Evolutionary conservation across 1,140 invertebrate species (phyloP).

Genomic region (Arion vulgaris): DNA sequence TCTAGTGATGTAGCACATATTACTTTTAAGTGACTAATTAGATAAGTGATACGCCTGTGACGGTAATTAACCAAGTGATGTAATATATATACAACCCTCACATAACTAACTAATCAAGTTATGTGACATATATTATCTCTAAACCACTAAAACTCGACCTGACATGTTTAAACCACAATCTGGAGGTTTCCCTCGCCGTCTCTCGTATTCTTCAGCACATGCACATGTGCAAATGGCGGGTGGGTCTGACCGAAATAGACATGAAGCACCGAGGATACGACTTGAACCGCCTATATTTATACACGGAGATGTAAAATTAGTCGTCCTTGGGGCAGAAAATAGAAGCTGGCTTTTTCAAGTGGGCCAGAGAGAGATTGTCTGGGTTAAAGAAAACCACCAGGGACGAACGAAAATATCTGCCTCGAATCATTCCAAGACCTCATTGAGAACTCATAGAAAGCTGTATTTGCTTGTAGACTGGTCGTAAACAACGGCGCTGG

Average conservation of each 20-base stretch:
- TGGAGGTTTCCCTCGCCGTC: background rate
- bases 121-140: background rate
- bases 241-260: conserved; percentile 19
- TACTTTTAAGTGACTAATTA: no score
- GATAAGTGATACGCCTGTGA: no score
- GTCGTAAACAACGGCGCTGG: background rate
- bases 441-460: conserved; percentile 5
- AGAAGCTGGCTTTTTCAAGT: conserved; percentile 25
- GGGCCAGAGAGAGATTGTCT: conserved; percentile 29
- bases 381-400: conserved; percentile 23
- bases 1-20: no score
- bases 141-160: background rate
- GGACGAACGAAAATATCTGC: conserved; percentile 30
- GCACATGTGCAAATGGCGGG: background rate
- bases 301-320: conserved; percentile 36
- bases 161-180: background rate
- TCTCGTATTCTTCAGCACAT: background rate
- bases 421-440: conserved; percentile 16
- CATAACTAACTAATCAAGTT: no score
- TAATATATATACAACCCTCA: no score
- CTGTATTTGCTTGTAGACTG: background rate
- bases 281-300: conserved; percentile 27
- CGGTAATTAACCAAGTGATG: no score
- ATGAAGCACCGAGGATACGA: conserved; percentile 2
- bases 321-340: conserved; percentile 36